Evolutionary conservation across 2,888 invertebrate species (phyloP).

Genomic region (Rotaria magnacalcarata): DNA sequence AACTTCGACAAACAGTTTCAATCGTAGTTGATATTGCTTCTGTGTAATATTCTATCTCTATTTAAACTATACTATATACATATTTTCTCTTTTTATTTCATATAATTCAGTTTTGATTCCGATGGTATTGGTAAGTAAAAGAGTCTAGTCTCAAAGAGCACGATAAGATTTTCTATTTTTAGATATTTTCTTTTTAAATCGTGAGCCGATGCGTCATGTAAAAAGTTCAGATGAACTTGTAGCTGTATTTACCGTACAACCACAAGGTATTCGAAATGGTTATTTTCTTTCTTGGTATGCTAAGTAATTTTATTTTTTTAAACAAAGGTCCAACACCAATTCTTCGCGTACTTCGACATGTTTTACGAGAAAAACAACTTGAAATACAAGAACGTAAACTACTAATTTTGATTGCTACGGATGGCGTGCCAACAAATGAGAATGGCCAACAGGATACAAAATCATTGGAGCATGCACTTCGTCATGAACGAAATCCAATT

Average conservation of each 20-base stretch:
- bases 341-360: constrained; percentile 20
- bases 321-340: constrained; percentile 39
- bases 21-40: constrained; percentile 44
- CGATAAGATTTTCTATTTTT: too few relatives aligned
- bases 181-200: constrained; percentile 44
- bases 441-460: constrained; percentile 38
- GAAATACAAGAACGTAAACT: constrained; percentile 44
- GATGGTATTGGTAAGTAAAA: neutral
- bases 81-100: neutral
- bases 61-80: neutral
- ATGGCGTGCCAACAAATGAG: constrained; percentile 44
- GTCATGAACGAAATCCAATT: neutral
- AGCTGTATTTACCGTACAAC: constrained; percentile 35
- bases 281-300: too few relatives aligned
- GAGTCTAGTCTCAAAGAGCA: too few relatives aligned
- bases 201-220: constrained; percentile 32
- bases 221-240: neutral
- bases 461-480: constrained; percentile 38
- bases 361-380: constrained; percentile 24
- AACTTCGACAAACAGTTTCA: constrained; percentile 40
- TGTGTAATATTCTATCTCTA: neutral
- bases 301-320: too few relatives aligned
- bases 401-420: constrained; percentile 41
- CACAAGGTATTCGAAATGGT: neutral
- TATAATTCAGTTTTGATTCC: neutral